A percentile compares a stretch with the other conserved stretches of the same genome.
phyloP scores from a whole-genome alignment of 30 jellyfish, hydroid and myxozoan genomes.

The Aurelia aurita region DNA sequence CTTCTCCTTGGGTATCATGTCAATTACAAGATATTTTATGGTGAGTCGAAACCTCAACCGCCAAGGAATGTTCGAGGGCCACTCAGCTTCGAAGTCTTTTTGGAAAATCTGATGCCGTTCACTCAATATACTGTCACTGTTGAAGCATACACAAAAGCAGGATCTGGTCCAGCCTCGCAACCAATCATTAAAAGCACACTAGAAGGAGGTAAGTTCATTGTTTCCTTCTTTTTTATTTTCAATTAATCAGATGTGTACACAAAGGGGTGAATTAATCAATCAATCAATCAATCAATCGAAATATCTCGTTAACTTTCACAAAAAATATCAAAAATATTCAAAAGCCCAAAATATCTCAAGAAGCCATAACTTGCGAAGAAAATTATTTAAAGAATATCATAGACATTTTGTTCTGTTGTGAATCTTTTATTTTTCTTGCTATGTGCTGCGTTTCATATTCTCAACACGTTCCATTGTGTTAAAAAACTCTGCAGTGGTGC shows the following conservation, averaged over 20 bases:
- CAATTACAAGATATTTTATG: slow-evolving; percentile 36
- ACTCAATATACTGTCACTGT: slow-evolving; percentile 72
- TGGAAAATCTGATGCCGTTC: slow-evolving; percentile 64
- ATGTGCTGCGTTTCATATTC: too few species aligned
- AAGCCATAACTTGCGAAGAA: too few species aligned
- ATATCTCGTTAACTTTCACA: too few species aligned
- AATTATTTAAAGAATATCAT: too few species aligned
- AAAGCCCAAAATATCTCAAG: too few species aligned
- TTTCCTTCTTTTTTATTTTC: background rate
- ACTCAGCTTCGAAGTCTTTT: slow-evolving; percentile 15
- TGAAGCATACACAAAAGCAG: slow-evolving; percentile 86
- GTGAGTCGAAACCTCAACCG: background rate
- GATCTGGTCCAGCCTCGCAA: slow-evolving; percentile 85
- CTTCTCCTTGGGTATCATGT: slow-evolving; percentile 68
- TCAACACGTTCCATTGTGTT: too few species aligned
- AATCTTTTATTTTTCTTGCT: too few species aligned
- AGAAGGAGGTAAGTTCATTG: slow-evolving; percentile 82
- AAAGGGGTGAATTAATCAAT: too few species aligned
- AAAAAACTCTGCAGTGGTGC: too few species aligned
- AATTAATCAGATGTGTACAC: background rate
- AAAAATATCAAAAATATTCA: too few species aligned
- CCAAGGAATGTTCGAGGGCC: slow-evolving; percentile 29
- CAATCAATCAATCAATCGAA: too few species aligned
- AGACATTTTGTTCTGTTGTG: too few species aligned
- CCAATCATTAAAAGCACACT: slow-evolving; percentile 50